These are phyloP conservation scores for Beroe forskalii DNA, from an alignment of 37 sponge, comb jelly and placozoan species.

Conservation along the genomic window DNA sequence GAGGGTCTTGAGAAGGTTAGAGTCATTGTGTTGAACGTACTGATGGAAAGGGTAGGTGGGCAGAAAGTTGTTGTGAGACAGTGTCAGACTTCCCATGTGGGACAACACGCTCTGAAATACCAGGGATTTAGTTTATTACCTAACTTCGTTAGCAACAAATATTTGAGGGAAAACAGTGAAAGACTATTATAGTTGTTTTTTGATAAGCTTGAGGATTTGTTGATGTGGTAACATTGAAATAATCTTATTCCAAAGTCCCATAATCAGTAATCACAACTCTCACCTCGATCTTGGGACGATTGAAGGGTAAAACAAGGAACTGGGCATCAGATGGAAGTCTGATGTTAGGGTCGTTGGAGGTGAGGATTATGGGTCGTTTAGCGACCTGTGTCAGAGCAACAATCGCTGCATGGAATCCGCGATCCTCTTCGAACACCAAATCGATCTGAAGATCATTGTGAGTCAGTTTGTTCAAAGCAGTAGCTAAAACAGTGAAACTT, in stretches of 20 bases:
- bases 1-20: neutral
- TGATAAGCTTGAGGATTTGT: too few species aligned
- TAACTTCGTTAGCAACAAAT: too few species aligned
- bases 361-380: conserved; percentile 47
- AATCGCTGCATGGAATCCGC: conserved; percentile 53
- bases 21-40: neutral
- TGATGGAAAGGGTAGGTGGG: conserved; percentile 20
- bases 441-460: conserved; percentile 42
- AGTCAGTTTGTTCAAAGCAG: too few species aligned
- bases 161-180: too few species aligned
- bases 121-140: too few species aligned
- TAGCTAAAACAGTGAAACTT: too few species aligned
- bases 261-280: too few species aligned
- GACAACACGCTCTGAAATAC: conserved; percentile 34
- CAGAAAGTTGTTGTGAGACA: neutral
- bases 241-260: too few species aligned
- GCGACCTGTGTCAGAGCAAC: conserved; percentile 45
- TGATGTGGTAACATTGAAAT: too few species aligned
- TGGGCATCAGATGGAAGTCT: conserved; percentile 13
- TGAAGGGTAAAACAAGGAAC: conserved; percentile 10
- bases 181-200: too few species aligned
- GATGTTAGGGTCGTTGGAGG: conserved; percentile 17
- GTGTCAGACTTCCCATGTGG: conserved; percentile 8
- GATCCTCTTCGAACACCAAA: conserved; percentile 25
- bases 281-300: conserved; percentile 23